These are phyloP conservation scores for Scaptomyza pallida DNA, from an alignment of 1,140 invertebrate species.

Conservation along the genomic window DNA sequence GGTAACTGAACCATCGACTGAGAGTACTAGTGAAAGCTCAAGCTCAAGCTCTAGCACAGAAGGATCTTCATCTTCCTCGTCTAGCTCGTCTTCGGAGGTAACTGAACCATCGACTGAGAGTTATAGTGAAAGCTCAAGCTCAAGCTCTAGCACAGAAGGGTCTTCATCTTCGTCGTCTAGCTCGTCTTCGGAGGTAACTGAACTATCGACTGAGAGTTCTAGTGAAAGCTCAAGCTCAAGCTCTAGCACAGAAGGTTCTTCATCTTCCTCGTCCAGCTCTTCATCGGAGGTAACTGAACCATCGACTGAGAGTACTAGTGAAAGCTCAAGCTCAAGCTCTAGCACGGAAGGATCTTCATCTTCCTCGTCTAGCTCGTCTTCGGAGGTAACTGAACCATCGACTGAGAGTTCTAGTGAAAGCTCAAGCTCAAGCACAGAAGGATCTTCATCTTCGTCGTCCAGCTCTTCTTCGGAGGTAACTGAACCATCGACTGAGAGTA, in stretches of 20 bases:
- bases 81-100: no score
- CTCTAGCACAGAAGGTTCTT: background rate
- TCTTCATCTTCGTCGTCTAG: background rate
- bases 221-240: background rate
- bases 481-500: conserved; percentile 5
- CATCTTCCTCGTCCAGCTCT: background rate
- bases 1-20: background rate
- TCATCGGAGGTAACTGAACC: background rate
- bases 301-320: conserved; percentile 1
- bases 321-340: background rate
- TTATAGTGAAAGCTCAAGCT: conserved; percentile 1
- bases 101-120: background rate
- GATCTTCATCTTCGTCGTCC: background rate
- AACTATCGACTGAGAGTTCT: background rate
- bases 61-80: no score
- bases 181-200: background rate
- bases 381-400: no score
- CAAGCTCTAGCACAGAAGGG: background rate
- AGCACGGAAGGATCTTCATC: background rate
- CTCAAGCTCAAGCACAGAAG: background rate
- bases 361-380: no score
- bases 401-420: conserved; percentile 1
- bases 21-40: background rate
- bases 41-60: no score
- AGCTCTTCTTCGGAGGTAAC: conserved; percentile 2